Conservation (phyloP, 2,888 invertebrate genomes). For the Griposia aprilina region DNA sequence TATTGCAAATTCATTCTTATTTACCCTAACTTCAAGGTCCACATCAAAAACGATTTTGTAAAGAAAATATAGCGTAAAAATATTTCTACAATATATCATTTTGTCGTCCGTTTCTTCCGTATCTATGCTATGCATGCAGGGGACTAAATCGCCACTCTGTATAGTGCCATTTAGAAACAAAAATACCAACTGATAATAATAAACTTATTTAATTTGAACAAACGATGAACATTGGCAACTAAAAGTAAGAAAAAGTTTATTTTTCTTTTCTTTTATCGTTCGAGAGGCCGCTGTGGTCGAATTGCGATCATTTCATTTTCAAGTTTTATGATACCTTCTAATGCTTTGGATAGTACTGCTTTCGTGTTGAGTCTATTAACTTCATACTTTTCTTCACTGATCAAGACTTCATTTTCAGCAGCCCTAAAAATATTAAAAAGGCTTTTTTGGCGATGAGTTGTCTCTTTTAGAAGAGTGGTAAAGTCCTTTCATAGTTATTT, state of each 20-base stretch:
- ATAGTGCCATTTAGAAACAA: background rate
- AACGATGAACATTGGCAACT: background rate
- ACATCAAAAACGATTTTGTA: no score
- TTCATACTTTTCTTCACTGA: background rate
- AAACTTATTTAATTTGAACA: constrained; percentile 20
- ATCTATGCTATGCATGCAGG: no score
- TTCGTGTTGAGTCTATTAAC: background rate
- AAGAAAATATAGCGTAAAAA: no score
- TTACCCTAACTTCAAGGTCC: no score
- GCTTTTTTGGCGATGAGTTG: background rate
- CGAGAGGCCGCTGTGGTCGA: constrained; percentile 9
- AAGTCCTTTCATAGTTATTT: background rate
- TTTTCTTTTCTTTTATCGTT: background rate
- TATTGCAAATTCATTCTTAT: no score
- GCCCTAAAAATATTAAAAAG: constrained; percentile 2
- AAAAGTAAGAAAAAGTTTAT: background rate
- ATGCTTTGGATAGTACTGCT: background rate
- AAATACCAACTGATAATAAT: background rate
- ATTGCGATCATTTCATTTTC: background rate
- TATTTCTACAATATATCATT: no score
- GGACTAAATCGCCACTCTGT: background rate
- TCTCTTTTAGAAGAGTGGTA: background rate
- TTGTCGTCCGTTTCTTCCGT: no score
- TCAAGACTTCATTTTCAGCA: constrained; percentile 5
- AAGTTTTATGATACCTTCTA: background rate